Percentiles rank a stretch among this genome's conserved stretches.
These are phyloP conservation scores for Plebejus argus DNA, from an alignment of 2,888 invertebrate genomes.

Conservation along the genomic window DNA sequence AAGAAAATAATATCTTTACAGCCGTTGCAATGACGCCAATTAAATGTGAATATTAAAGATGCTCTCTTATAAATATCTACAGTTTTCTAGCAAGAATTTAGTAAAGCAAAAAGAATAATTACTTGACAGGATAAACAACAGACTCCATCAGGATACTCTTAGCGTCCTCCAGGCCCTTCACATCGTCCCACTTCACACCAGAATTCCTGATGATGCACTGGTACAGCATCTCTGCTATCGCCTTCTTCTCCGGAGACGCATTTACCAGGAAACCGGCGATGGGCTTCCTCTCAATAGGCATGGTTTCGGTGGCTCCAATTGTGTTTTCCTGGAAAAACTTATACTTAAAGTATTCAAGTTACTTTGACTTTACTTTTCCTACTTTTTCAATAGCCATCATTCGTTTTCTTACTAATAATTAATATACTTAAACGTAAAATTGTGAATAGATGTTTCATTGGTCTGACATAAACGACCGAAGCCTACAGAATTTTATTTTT, in stretches of 20 bases:
- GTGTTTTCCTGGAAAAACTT: conserved; percentile 46
- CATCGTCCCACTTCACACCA: conserved; percentile 89
- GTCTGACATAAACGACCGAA: no score
- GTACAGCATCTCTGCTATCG: conserved; percentile 83
- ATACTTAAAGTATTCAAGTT: background rate
- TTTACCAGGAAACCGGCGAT: conserved; percentile 55
- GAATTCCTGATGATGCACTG: conserved; percentile 83
- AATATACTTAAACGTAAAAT: no score
- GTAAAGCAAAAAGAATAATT: background rate
- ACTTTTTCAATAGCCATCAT: no score
- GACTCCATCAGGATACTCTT: conserved; percentile 92
- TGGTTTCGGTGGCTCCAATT: conserved; percentile 43
- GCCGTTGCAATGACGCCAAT: no score
- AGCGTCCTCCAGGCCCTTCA: conserved; percentile 85
- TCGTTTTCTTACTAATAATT: no score
- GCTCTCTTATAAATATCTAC: no score
- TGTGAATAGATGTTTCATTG: no score
- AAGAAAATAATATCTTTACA: no score
- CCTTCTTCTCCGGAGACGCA: conserved; percentile 80
- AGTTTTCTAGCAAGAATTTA: no score
- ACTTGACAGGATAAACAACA: conserved; percentile 87
- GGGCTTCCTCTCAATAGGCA: conserved; percentile 59
- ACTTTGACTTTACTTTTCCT: no score
- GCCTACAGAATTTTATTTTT: no score
- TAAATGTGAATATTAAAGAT: no score